Percentiles rank a stretch among this genome's conserved stretches.
phyloP scores from a whole-genome alignment of 2,113 vertebrate genomes.

The Centropus bengalensis region DNA sequence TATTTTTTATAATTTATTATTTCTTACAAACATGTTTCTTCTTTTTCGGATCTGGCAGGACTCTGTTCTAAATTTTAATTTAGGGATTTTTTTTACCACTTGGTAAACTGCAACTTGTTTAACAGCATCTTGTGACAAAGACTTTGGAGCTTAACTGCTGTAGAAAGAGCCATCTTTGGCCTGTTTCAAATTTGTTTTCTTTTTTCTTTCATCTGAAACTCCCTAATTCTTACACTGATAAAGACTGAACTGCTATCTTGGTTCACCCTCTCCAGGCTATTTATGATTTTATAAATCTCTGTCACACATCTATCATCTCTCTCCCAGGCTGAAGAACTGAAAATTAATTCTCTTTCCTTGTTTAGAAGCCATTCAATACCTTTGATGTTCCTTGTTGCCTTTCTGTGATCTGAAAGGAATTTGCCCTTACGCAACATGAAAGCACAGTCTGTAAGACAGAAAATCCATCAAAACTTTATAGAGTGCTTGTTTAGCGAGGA shows the following conservation, averaged over 20 bases:
- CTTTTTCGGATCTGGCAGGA: background rate
- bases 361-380: background rate
- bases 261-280: background rate
- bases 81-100: background rate
- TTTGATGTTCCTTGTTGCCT: conserved; percentile 14
- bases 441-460: background rate
- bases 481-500: conserved; percentile 10
- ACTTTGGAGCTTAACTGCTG: background rate
- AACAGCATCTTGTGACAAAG: background rate
- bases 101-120: background rate
- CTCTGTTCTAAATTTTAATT: background rate
- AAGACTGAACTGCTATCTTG: background rate
- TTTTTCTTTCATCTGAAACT: background rate
- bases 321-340: background rate
- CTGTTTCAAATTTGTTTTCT: background rate
- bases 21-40: background rate
- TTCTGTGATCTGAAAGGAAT: background rate
- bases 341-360: background rate
- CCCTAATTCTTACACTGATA: background rate
- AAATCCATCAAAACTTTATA: conserved; percentile 11
- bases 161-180: background rate
- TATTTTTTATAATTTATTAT: background rate
- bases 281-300: background rate
- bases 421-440: background rate
- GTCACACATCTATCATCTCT: background rate